Base-by-base conservation (phyloP, 2,888 invertebrate species). In the Helleia helle region DNA sequence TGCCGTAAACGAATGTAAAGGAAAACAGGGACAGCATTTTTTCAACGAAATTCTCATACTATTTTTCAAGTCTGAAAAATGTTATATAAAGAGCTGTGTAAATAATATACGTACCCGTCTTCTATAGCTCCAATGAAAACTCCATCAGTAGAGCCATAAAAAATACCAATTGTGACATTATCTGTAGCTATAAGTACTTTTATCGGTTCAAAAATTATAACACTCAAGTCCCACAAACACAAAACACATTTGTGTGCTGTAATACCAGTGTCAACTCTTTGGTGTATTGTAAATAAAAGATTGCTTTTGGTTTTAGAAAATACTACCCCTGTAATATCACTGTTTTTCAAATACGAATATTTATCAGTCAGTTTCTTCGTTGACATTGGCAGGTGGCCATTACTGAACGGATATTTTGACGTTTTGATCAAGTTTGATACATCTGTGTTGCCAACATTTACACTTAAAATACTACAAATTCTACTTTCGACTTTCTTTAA, bases 221-320 rank as follows among this genome's bases (percentile, higher is more conserved):
- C 62, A 67, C 65, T 66, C 1, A 71, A 53, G 36, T 84, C 76
- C 84, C 84, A 84, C 27, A 84, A 42, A 61, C 77, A 79, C 42
- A 75, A 42, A 1, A 69, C 47, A 54, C 63, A 63, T 49, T 65
- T 74, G 24, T 58, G 56, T 4, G 46, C 47, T 1, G 46, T 39
- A 2, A 47, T 17, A 4, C 36, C 41, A 38, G 48, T 59, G 4
- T 48, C 27, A 38, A 26, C 14, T 44, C 62, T 73, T 13, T 52
- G 59, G 41, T 84, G 80, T 13, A 72, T 58, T 1, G 77, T 74
- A 43, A 79, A 46, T n/a, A 81, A 39, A 3, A 79, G 50, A 61
- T 71, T 72, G 3, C 48, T 59, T 55, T 71, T 75, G 0, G 49
- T 70, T 15, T 71, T 68, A 4, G 80, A 80, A 50, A 72, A 65